Evolutionary conservation across 37 sponge, comb jelly and placozoan species (phyloP), one percentile per base, ranked within the genome.

Genomic region (Cliona cf. orientalis): DNA sequence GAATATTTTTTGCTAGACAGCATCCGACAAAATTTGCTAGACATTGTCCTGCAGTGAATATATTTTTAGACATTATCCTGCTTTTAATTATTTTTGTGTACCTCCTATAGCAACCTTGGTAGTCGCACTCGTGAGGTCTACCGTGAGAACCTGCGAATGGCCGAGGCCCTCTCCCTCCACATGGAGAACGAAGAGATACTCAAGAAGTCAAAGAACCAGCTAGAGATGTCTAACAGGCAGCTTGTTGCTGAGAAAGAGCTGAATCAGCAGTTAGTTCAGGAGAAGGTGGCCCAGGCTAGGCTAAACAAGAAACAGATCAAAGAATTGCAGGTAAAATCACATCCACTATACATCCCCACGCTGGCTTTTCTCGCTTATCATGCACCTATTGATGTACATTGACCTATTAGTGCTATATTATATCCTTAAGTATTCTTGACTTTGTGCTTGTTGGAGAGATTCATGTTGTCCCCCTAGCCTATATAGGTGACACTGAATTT

Each of bases 101-200:
- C n/a, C n/a, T n/a, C n/a, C n/a, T n/a, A n/a, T 37, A 76, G 85
- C 1, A 98, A 98, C 63, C 88, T 98, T 76, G 96, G 93, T 58
- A 84, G 88, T 37, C 85, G 87, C 5, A 95, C 99, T 0, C 72
- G 83, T 34, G 62, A 69, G 60, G 82, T 98, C 6, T 98, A 93
- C 78, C 81, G 84, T 46, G 94, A 98, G 66, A 98, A 98, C 56
- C 72, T 93, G 5, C 81, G 69, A 2, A 80, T 98, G 74, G 66
- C 76, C 2, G 94, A 98, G 72, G 96, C 99, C 0, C 85, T 98
- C 29, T 46, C 81, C 0, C 79, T 93, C 40, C 95, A 98, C 85
- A 80, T 86, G 66, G 81, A 86, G 66, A 87, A 95, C 25, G 84
- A 78, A 43, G 85, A 92, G 46, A 39, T 64, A 58, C 73, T 95